phyloP scores from a whole-genome alignment of 2,113 vertebrate species.

The Coregonus clupeaformis region DNA sequence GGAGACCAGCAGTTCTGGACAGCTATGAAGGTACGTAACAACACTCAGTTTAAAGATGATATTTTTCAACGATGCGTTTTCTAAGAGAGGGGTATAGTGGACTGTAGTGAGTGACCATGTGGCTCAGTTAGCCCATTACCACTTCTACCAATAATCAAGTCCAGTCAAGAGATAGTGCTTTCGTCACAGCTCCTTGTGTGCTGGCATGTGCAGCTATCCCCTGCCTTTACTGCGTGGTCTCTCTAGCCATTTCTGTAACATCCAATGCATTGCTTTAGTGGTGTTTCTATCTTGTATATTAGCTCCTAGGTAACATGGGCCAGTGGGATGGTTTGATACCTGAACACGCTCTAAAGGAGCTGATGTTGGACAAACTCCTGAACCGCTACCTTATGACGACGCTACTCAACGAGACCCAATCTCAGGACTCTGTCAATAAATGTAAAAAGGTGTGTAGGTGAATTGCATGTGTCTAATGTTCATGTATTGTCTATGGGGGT shows the following conservation, averaged over 20 bases:
- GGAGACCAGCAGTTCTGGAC: constrained; percentile 86
- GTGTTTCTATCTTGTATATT: background rate
- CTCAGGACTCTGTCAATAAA: constrained; percentile 61
- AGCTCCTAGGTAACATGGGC: constrained; percentile 84
- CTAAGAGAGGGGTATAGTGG: too few species aligned
- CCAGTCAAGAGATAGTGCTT: background rate
- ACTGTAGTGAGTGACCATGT: background rate
- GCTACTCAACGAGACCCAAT: constrained; percentile 71
- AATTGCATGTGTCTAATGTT: background rate
- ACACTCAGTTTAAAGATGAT: background rate
- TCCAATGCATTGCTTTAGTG: background rate
- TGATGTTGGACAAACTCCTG: constrained; percentile 85
- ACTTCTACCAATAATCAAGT: background rate
- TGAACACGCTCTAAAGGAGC: constrained; percentile 76
- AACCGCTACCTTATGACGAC: constrained; percentile 86
- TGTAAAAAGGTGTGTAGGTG: constrained; percentile 76
- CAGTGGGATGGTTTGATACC: constrained; percentile 84
- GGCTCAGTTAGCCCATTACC: too few species aligned
- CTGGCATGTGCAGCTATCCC: too few species aligned
- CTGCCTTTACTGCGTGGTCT: too few species aligned
- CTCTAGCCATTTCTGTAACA: background rate
- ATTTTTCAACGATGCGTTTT: too few species aligned
- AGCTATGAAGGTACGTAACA: constrained; percentile 81
- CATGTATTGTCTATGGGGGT: background rate
- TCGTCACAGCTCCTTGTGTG: background rate